Evolutionary conservation across 2,888 invertebrate genomes (phyloP).

Genomic region (Agrilus biguttatus): DNA sequence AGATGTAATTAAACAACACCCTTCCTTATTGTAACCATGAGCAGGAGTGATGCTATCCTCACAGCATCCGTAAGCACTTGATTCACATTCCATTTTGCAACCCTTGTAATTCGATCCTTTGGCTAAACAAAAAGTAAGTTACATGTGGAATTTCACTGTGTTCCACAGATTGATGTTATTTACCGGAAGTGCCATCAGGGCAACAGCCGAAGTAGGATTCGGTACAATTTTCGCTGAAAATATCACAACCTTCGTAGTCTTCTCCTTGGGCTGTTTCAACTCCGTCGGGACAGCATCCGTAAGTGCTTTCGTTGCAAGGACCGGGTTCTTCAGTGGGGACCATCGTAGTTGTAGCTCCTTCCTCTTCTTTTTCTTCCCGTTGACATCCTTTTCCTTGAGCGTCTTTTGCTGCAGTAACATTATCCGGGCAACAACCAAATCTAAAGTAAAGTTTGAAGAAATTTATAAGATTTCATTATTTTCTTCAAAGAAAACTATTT

Average conservation of each 20-base stretch:
- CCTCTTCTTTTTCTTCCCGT: constrained; percentile 22
- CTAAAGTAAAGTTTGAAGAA: constrained; percentile 21
- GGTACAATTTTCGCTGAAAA: constrained; percentile 34
- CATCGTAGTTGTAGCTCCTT: constrained; percentile 10
- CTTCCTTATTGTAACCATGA: constrained; percentile 68
- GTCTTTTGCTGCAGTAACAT: constrained; percentile 45
- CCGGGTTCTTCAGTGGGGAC: constrained; percentile 21
- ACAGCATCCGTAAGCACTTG: constrained; percentile 73
- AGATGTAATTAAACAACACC: constrained; percentile 58
- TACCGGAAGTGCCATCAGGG: constrained; percentile 53
- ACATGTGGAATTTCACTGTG: too few species aligned
- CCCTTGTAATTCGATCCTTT: constrained; percentile 57
- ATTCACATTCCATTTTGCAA: constrained; percentile 55
- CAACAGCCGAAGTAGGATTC: constrained; percentile 57
- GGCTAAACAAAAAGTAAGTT: constrained; percentile 30
- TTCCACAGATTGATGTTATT: not conserved
- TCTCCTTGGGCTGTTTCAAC: constrained; percentile 46
- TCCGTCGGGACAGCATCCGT: constrained; percentile 67
- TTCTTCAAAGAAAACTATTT: not conserved
- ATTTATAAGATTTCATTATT: not conserved
- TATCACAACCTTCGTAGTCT: constrained; percentile 41
- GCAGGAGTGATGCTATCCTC: constrained; percentile 71
- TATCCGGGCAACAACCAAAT: constrained; percentile 80
- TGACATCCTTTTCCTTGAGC: constrained; percentile 23
- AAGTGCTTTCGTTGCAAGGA: constrained; percentile 39